Evolutionary conservation across 2,888 invertebrate genomes (phyloP).

Genomic region (Macrosiphum euphorbiae): DNA sequence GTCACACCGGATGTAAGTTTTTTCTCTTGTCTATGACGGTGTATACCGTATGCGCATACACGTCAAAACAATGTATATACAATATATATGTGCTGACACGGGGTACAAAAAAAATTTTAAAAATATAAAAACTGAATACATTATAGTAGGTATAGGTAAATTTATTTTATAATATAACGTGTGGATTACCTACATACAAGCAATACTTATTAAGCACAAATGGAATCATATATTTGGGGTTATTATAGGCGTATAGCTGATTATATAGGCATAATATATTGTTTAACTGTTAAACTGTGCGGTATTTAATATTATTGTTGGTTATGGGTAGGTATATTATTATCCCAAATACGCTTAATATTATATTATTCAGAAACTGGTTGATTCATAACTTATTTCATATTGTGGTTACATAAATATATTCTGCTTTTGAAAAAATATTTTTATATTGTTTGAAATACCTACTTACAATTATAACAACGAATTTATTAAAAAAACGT

Average conservation of each 20-base stretch:
- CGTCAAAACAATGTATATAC: constrained; percentile 14
- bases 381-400: neutral
- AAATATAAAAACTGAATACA: neutral
- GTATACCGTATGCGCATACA: constrained; percentile 35
- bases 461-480: neutral
- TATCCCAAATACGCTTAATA: neutral
- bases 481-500: neutral
- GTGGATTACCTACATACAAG: neutral
- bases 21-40: neutral
- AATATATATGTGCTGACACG: neutral
- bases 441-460: neutral
- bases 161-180: neutral
- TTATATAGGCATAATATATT: neutral
- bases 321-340: neutral
- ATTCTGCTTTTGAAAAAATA: neutral
- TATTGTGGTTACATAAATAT: neutral
- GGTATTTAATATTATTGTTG: neutral
- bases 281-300: neutral
- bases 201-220: neutral
- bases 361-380: neutral
- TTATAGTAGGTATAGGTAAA: neutral
- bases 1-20: constrained; percentile 41
- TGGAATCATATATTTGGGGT: neutral
- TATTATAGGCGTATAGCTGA: neutral
- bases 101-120: neutral